phyloP scores from a whole-genome alignment of 2,888 invertebrate species.

The Theristus sp. region DNA sequence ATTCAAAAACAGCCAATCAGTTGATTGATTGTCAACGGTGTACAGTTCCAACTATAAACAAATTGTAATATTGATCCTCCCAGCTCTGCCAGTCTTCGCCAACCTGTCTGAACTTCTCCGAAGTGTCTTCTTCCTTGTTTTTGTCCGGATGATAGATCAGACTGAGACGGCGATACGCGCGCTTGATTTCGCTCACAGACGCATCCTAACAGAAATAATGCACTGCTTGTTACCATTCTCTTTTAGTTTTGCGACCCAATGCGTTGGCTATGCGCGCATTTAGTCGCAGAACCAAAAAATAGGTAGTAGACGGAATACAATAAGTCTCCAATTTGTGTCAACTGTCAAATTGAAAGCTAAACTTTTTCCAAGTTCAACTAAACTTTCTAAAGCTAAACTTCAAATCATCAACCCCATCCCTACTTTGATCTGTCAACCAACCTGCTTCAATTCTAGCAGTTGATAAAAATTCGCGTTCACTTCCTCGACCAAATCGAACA shows the following conservation, averaged over 20 bases:
- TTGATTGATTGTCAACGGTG: neutral
- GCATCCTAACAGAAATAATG: slow-evolving; percentile 50
- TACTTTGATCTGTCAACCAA: too few relatives aligned
- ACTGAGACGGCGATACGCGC: slow-evolving; percentile 70
- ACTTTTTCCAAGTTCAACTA: too few relatives aligned
- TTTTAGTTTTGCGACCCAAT: too few relatives aligned
- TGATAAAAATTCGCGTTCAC: slow-evolving; percentile 17
- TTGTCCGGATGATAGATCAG: slow-evolving; percentile 82
- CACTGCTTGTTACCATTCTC: neutral
- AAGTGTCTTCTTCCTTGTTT: slow-evolving; percentile 74
- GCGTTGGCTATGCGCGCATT: too few relatives aligned
- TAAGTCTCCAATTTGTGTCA: too few relatives aligned
- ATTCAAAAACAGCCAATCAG: neutral
- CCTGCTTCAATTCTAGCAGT: slow-evolving; percentile 11
- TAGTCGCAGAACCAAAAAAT: too few relatives aligned
- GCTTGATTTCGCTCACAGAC: slow-evolving; percentile 54
- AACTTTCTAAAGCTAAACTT: too few relatives aligned
- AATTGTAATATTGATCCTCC: neutral
- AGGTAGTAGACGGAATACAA: neutral
- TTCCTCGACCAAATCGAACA: slow-evolving; percentile 20
- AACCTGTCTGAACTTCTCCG: slow-evolving; percentile 55
- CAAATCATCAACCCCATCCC: too few relatives aligned
- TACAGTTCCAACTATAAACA: neutral
- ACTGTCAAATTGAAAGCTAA: too few relatives aligned
- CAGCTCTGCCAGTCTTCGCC: too few relatives aligned